phyloP scores from a whole-genome alignment of 2,113 vertebrate species.

The Sceloporus tristichus region DNA sequence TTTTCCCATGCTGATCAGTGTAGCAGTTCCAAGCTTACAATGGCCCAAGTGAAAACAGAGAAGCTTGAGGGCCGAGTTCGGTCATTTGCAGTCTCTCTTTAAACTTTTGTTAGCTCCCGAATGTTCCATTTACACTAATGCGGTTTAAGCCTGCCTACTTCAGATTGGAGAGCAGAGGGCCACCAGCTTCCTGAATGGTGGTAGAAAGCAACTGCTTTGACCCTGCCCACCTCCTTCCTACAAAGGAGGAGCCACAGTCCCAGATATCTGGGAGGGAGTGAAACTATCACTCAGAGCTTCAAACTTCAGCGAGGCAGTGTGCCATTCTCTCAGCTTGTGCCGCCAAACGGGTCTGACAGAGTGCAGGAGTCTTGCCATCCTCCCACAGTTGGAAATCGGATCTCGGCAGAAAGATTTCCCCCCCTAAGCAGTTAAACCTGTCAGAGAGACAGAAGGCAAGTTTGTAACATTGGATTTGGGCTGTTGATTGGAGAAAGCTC shows the following conservation, averaged over 20 bases:
- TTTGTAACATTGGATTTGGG: background rate
- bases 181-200: constrained; percentile 19
- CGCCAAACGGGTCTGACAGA: background rate
- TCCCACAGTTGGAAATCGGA: constrained; percentile 8
- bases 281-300: background rate
- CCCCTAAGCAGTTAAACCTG: background rate
- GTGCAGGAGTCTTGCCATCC: background rate
- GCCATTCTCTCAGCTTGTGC: background rate
- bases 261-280: background rate
- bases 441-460: constrained; percentile 12
- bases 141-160: background rate
- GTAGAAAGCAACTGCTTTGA: constrained; percentile 16
- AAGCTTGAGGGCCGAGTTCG: background rate
- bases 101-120: background rate
- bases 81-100: background rate
- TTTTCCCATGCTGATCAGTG: background rate
- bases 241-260: constrained; percentile 21
- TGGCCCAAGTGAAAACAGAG: background rate
- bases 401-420: constrained; percentile 3
- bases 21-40: background rate
- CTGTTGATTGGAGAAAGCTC: background rate
- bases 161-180: constrained; percentile 6
- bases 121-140: background rate
- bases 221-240: constrained; percentile 32
- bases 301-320: constrained; percentile 11